phyloP scores from a whole-genome alignment of 2,888 invertebrate species.

The Athalia rosae region DNA sequence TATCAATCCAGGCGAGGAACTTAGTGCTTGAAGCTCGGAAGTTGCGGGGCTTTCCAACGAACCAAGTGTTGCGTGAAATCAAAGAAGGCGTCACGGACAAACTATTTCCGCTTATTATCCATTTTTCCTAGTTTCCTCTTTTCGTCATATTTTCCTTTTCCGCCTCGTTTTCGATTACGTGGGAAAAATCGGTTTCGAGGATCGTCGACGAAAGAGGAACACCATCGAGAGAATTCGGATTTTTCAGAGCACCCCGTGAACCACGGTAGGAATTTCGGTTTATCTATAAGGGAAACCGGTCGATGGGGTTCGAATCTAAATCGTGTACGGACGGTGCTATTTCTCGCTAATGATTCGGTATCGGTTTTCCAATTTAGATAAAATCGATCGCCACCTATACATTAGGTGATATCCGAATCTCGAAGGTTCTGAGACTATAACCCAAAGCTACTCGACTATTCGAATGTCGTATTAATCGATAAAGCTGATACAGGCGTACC shows the following conservation, averaged over 20 bases:
- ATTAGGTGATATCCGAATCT: constrained; percentile 24
- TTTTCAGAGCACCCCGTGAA: too few species aligned
- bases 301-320: not conserved
- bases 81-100: not conserved
- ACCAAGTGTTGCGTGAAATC: too few species aligned
- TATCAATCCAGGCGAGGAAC: constrained; percentile 20
- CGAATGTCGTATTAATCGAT: constrained; percentile 17
- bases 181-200: too few species aligned
- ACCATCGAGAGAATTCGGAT: too few species aligned
- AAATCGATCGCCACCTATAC: constrained; percentile 6
- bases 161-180: too few species aligned
- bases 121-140: too few species aligned
- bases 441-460: not conserved
- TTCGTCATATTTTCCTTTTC: too few species aligned
- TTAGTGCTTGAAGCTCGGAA: not conserved
- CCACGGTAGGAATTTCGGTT: too few species aligned
- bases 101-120: too few species aligned
- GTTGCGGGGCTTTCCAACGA: not conserved
- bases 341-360: constrained; percentile 21
- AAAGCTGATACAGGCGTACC: not conserved
- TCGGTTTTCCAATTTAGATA: constrained; percentile 38
- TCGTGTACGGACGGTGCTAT: constrained; percentile 10
- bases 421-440: constrained; percentile 12
- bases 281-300: not conserved
- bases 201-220: too few species aligned